Evolutionary conservation across 2,888 invertebrate species (phyloP).

Genomic region (Drosophila pseudotalamancana): DNA sequence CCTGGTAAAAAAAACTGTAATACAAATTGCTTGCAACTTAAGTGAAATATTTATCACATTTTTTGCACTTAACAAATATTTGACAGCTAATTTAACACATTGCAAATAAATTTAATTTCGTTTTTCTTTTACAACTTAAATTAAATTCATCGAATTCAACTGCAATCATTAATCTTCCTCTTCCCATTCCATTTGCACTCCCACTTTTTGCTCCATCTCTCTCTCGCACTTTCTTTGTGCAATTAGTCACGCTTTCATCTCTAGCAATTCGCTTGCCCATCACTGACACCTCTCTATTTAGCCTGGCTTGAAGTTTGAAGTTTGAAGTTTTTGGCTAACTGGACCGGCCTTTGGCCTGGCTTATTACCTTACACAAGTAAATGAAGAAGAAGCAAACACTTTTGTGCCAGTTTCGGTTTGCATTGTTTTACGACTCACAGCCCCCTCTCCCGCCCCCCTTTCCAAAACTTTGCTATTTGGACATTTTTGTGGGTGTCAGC

Average conservation of each 20-base stretch:
- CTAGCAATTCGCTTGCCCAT: constrained; percentile 21
- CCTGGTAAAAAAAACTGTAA: too few relatives aligned
- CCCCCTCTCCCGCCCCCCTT: not conserved
- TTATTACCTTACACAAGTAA: constrained; percentile 51
- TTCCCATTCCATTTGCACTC: not conserved
- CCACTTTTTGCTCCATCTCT: not conserved
- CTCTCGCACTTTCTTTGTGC: not conserved
- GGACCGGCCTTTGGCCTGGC: constrained; percentile 29
- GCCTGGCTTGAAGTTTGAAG: not conserved
- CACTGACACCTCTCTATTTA: constrained; percentile 28
- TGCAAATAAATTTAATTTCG: not conserved
- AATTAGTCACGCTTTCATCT: constrained; percentile 35
- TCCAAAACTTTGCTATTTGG: constrained; percentile 61
- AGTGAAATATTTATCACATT: too few relatives aligned
- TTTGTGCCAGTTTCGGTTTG: constrained; percentile 63
- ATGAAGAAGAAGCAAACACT: constrained; percentile 25
- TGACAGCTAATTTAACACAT: not conserved
- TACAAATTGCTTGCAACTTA: too few relatives aligned
- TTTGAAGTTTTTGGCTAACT: constrained; percentile 27
- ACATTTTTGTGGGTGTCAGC: constrained; percentile 66
- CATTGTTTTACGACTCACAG: constrained; percentile 54
- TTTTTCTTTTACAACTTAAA: not conserved
- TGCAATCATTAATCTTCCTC: not conserved
- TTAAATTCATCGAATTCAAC: not conserved
- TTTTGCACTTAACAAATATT: too few relatives aligned